phyloP scores from a whole-genome alignment of 1,140 invertebrate genomes.

The Conopomorpha cramerella region DNA sequence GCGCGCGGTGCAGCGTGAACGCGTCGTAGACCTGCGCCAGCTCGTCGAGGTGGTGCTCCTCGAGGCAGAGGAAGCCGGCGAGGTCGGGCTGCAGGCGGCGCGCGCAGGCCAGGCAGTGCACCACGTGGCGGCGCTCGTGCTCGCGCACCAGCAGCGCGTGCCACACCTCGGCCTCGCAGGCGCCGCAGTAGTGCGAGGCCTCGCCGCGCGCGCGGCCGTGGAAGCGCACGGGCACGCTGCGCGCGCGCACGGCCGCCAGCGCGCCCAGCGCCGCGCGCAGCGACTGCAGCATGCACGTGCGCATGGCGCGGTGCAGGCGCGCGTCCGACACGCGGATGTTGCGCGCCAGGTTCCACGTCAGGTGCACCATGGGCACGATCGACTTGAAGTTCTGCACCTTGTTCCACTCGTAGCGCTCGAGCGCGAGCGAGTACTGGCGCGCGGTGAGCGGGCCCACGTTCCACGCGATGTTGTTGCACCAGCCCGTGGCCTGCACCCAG shows the following conservation, averaged over 20 bases:
- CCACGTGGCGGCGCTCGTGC: conserved; percentile 95
- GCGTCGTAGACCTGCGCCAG: conserved; percentile 90
- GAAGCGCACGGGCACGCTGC: conserved; percentile 88
- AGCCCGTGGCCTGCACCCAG: conserved; percentile 96
- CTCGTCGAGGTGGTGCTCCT: conserved; percentile 93
- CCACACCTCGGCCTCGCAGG: conserved; percentile 98
- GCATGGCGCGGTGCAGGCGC: conserved; percentile 83
- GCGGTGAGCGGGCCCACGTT: conserved; percentile 97
- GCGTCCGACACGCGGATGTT: conserved; percentile 95
- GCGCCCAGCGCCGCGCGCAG: conserved; percentile 85
- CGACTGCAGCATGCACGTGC: conserved; percentile 81
- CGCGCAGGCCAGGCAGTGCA: conserved; percentile 97
- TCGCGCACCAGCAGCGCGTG: conserved; percentile 97
- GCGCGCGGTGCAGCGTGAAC: conserved; percentile 73
- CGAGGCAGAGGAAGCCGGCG: conserved; percentile 92
- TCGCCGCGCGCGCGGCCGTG: conserved; percentile 94
- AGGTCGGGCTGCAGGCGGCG: conserved; percentile 82
- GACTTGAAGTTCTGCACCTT: conserved; percentile 97
- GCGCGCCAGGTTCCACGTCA: conserved; percentile 97
- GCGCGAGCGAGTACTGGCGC: conserved; percentile 91
- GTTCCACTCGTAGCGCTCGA: conserved; percentile 99
- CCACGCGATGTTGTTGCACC: conserved; percentile 98
- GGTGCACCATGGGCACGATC: conserved; percentile 97
- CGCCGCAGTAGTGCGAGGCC: conserved; percentile 96
- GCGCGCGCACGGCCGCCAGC: conserved; percentile 83